Evolutionary conservation across 53 echinoderm and acorn worm species (phyloP).

Genomic region (Henricia sp.): DNA sequence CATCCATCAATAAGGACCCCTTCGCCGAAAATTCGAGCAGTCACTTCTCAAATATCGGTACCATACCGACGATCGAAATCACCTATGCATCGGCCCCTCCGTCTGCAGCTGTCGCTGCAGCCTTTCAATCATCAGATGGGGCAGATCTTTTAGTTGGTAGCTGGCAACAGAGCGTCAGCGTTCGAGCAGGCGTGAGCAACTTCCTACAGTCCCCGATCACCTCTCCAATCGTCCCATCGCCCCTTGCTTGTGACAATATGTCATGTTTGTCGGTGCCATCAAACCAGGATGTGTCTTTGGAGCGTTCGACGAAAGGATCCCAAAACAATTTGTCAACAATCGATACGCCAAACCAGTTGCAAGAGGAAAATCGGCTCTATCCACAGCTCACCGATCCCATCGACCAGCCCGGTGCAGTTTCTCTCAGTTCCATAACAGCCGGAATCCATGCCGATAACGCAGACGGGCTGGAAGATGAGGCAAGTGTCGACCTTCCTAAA

Average conservation of each 20-base stretch:
- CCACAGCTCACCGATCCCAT: constrained; percentile 1
- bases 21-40: constrained; percentile 10
- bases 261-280: constrained; percentile 35
- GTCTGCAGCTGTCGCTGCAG: neutral
- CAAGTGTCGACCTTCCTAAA: neutral
- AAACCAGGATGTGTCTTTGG: constrained; percentile 8
- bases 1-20: neutral
- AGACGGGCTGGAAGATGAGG: neutral
- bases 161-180: constrained; percentile 50
- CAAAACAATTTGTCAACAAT: constrained; percentile 19
- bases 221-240: constrained; percentile 20
- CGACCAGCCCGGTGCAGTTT: neutral
- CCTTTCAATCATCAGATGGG: neutral
- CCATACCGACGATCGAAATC: constrained; percentile 38
- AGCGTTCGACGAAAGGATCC: constrained; percentile 7
- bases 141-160: constrained; percentile 19
- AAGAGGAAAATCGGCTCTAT: constrained; percentile 17
- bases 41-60: neutral
- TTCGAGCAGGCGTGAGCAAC: constrained; percentile 28
- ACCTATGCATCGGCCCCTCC: constrained; percentile 14
- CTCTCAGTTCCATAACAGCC: constrained; percentile 1
- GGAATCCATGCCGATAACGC: neutral
- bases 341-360: neutral
- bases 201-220: constrained; percentile 43
- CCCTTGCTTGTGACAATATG: constrained; percentile 30